phyloP scores from a whole-genome alignment of 2,888 invertebrate genomes.

The Microdon myrmicae region DNA sequence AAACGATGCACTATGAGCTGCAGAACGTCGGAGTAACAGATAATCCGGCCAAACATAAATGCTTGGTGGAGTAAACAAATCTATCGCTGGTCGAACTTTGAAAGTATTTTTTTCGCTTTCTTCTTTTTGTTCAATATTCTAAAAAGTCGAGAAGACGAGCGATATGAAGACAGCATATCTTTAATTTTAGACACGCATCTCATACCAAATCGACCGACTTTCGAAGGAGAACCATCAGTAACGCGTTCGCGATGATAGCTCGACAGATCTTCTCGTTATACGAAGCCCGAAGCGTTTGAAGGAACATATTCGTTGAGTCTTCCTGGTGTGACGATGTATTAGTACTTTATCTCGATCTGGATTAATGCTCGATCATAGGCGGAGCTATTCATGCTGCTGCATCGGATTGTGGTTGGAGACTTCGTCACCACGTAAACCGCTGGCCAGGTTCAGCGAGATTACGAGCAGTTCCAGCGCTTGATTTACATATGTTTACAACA shows the following conservation, averaged over 20 bases:
- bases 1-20: conserved; percentile 18
- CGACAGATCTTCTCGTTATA: conserved; percentile 17
- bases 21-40: conserved; percentile 20
- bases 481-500: conserved; percentile 54
- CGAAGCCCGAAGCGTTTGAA: neutral
- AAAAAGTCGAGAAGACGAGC: too few species aligned
- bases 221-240: conserved; percentile 21
- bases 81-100: conserved; percentile 19
- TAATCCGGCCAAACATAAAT: conserved; percentile 49
- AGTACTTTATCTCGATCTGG: conserved; percentile 27
- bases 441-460: conserved; percentile 34
- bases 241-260: conserved; percentile 42
- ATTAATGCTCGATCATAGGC: conserved; percentile 1
- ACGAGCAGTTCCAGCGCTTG: conserved; percentile 28
- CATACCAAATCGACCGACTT: conserved; percentile 27
- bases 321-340: conserved; percentile 34
- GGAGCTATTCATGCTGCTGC: neutral
- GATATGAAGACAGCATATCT: conserved; percentile 8
- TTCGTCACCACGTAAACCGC: conserved; percentile 41
- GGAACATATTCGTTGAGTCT: conserved; percentile 23
- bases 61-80: conserved; percentile 43
- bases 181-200: conserved; percentile 40
- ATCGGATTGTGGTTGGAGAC: conserved; percentile 21
- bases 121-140: too few species aligned
- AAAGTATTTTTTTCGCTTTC: conserved; percentile 44